phyloP scores from a whole-genome alignment of 1,140 invertebrate genomes.

The Rhyzopertha dominica region DNA sequence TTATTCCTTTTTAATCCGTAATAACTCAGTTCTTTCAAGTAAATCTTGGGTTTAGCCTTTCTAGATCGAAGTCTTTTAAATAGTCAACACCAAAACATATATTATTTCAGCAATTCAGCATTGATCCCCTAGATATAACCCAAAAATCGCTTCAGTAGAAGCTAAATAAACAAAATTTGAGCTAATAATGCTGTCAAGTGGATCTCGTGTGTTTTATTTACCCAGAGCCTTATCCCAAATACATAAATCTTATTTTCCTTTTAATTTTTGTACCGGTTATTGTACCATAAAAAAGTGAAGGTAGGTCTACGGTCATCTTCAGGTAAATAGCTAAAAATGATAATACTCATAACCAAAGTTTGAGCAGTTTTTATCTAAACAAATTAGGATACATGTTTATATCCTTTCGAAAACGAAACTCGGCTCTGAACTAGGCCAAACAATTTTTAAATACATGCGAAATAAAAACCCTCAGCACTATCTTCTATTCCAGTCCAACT shows the following conservation, averaged over 20 bases:
- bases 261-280: conserved; percentile 15
- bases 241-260: conserved; percentile 17
- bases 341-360: too few species aligned
- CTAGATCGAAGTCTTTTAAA: conserved; percentile 2
- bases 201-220: conserved; percentile 8
- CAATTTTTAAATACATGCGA: too few species aligned
- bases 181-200: background rate
- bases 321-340: conserved; percentile 1
- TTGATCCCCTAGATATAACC: conserved; percentile 47
- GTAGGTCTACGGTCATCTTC: conserved; percentile 3
- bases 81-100: conserved; percentile 14
- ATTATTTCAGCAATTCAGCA: conserved; percentile 46
- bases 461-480: too few species aligned
- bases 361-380: too few species aligned
- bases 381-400: too few species aligned
- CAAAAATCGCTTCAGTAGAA: conserved; percentile 47
- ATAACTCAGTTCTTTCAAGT: too few species aligned
- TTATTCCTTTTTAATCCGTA: too few species aligned
- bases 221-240: conserved; percentile 20
- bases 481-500: too few species aligned
- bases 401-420: too few species aligned
- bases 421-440: too few species aligned
- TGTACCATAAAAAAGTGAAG: conserved; percentile 13
- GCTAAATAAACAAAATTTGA: conserved; percentile 42
- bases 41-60: conserved; percentile 9